Percentiles rank a stretch among this genome's conserved stretches.
Evolutionary conservation across 2,797 vertebrate species (phyloP).

Genomic region (Danio jaintianensis): DNA sequence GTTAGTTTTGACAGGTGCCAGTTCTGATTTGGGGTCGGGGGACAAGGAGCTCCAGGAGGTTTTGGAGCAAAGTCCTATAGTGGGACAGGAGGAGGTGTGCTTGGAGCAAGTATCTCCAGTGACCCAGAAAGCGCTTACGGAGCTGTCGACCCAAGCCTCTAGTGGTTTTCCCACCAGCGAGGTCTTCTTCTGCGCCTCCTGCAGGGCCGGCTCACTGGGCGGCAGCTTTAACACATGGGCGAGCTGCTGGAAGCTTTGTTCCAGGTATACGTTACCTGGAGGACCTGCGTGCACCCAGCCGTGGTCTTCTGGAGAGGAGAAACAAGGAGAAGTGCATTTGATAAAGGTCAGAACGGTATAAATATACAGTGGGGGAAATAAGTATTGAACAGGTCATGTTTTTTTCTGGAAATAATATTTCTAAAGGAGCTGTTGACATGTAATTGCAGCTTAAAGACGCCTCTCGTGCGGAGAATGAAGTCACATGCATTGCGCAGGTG

Average conservation of each 20-base stretch:
- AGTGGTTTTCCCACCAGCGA: slow-evolving; percentile 83
- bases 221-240: slow-evolving; percentile 88
- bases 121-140: slow-evolving; percentile 80
- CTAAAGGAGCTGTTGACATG: no score
- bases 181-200: slow-evolving; percentile 74
- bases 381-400: no score
- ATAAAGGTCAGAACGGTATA: background rate
- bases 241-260: slow-evolving; percentile 94
- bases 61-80: slow-evolving; percentile 83
- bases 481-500: no score
- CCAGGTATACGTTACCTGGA: slow-evolving; percentile 89
- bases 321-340: background rate
- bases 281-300: slow-evolving; percentile 92
- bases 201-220: slow-evolving; percentile 75
- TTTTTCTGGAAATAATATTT: no score
- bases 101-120: slow-evolving; percentile 72
- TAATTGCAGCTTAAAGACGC: no score
- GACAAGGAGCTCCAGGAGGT: slow-evolving; percentile 96
- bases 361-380: background rate
- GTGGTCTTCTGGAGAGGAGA: slow-evolving; percentile 81
- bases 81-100: slow-evolving; percentile 79
- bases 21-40: slow-evolving; percentile 95
- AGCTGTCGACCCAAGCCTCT: slow-evolving; percentile 86
- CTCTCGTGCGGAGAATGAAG: no score
- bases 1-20: slow-evolving; percentile 87